A percentile compares a stretch with the other conserved stretches of the same genome.
Evolutionary conservation across 2,797 vertebrate species (phyloP).

Genomic region (Hydrocynus forskahlii): DNA sequence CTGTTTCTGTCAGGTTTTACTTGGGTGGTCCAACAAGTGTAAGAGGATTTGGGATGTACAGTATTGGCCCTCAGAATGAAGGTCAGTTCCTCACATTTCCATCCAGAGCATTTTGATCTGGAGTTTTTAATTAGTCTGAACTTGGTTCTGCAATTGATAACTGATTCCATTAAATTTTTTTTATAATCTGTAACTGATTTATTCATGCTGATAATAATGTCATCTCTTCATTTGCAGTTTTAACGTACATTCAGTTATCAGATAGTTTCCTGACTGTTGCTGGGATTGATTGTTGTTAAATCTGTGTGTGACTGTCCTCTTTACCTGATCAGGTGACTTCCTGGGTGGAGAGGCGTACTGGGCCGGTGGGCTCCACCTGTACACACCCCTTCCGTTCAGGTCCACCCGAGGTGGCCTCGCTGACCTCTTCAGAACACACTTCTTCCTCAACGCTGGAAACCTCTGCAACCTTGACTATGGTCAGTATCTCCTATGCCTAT

Average conservation of each 20-base stretch:
- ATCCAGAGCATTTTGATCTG: no score
- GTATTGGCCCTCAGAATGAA: constrained; percentile 96
- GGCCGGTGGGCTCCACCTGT: constrained; percentile 93
- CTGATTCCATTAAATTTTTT: no score
- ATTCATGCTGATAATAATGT: no score
- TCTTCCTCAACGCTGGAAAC: constrained; percentile 97
- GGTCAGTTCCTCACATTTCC: constrained; percentile 76
- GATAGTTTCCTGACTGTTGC: background rate
- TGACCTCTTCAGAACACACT: constrained; percentile 95
- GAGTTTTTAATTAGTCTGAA: constrained; percentile 77
- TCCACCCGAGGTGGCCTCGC: constrained; percentile 91
- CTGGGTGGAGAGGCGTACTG: constrained; percentile 95
- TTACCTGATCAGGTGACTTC: constrained; percentile 85
- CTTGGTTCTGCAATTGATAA: no score
- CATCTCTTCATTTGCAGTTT: no score
- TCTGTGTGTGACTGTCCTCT: no score
- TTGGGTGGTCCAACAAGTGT: constrained; percentile 96
- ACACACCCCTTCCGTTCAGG: constrained; percentile 94
- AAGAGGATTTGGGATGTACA: constrained; percentile 98
- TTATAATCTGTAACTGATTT: no score
- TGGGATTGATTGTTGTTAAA: constrained; percentile 3
- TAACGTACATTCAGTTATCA: no score
- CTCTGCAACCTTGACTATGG: constrained; percentile 97
- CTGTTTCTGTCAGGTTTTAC: constrained; percentile 85
- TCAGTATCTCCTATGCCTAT: constrained; percentile 62